A percentile compares a stretch with the other conserved stretches of the same genome.
phyloP scores from a whole-genome alignment of 2,113 vertebrate genomes.

The Solea solea region DNA sequence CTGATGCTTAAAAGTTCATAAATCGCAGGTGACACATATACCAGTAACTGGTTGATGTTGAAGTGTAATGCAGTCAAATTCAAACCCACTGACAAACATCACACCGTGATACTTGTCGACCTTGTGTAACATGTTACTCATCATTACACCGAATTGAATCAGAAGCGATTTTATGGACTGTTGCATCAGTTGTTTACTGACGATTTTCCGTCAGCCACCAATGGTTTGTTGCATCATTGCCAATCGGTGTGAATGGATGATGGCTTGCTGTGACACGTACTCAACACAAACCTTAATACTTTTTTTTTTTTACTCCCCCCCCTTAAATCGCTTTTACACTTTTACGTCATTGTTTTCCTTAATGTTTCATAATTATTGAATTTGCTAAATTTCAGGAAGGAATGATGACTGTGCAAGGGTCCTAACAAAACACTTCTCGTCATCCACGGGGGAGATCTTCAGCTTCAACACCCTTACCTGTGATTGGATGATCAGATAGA shows the following conservation, averaged over 20 bases:
- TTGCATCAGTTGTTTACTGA: constrained; percentile 87
- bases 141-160: constrained; percentile 79
- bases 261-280: neutral
- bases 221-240: constrained; percentile 79
- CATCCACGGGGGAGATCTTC: constrained; percentile 44
- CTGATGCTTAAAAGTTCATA: too few species aligned
- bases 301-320: neutral
- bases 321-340: neutral
- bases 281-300: constrained; percentile 8
- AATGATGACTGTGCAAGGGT: neutral
- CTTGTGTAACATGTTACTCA: constrained; percentile 73
- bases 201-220: constrained; percentile 79
- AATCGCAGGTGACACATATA: too few species aligned
- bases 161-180: constrained; percentile 66
- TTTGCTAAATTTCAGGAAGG: constrained; percentile 1
- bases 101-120: constrained; percentile 3
- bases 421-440: neutral
- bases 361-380: constrained; percentile 1
- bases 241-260: constrained; percentile 70
- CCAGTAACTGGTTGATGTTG: neutral
- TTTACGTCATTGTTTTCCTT: neutral
- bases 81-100: neutral
- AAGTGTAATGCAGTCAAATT: neutral
- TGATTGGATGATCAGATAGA: constrained; percentile 71
- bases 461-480: constrained; percentile 36